Evolutionary conservation across 92 coral and sea anemone genomes (phyloP).

Genomic region (Palythoa grandis): DNA sequence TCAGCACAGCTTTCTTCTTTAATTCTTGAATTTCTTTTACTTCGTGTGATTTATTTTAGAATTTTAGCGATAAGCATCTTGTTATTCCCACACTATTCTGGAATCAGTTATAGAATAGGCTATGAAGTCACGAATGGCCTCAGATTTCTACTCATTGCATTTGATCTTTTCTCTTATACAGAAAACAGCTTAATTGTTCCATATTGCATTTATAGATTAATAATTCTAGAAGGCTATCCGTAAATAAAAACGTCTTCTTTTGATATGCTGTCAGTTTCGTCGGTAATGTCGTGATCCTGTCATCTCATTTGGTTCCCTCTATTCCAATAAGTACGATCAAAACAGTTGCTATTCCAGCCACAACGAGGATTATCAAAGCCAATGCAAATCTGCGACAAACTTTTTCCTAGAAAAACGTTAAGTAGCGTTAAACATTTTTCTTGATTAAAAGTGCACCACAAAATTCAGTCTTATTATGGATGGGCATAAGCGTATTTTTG

Average conservation of each 20-base stretch:
- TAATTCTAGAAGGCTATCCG: not conserved
- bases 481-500: too few relatives aligned
- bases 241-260: not conserved
- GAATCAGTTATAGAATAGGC: too few relatives aligned
- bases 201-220: too few relatives aligned
- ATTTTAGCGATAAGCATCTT: too few relatives aligned
- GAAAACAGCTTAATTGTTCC: too few relatives aligned
- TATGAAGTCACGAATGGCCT: too few relatives aligned
- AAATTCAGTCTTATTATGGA: not conserved
- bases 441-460: not conserved
- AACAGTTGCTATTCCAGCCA: not conserved
- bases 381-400: constrained; percentile 17
- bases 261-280: not conserved
- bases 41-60: too few relatives aligned
- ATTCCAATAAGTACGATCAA: not conserved
- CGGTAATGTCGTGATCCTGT: not conserved
- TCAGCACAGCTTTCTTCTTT: too few relatives aligned
- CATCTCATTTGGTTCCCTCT: not conserved
- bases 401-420: not conserved
- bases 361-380: not conserved
- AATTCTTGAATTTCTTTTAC: too few relatives aligned
- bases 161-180: too few relatives aligned
- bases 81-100: too few relatives aligned
- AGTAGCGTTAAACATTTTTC: not conserved
- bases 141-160: too few relatives aligned